phyloP scores from a whole-genome alignment of 2,888 invertebrate genomes.

The Rhorus exstirpatorius region DNA sequence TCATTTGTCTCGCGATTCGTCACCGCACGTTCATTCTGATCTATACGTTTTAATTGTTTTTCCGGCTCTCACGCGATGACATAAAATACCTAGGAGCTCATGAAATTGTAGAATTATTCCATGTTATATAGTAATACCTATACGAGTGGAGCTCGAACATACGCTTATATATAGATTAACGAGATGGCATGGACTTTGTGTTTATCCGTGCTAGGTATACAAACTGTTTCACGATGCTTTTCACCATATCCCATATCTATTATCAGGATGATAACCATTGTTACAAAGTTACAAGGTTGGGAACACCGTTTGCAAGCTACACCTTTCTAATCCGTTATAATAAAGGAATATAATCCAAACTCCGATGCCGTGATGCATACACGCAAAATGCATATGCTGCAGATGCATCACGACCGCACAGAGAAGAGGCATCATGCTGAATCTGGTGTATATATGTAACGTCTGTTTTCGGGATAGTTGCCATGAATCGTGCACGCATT shows the following conservation, averaged over 20 bases:
- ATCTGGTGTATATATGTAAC: no score
- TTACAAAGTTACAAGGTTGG: no score
- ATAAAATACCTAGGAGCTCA: neutral
- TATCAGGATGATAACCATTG: neutral
- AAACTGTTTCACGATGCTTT: constrained; percentile 17
- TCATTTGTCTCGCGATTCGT: no score
- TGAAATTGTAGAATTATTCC: neutral
- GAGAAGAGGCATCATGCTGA: constrained; percentile 8
- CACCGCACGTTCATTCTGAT: no score
- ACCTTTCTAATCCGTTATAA: constrained; percentile 19
- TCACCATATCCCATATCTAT: constrained; percentile 5
- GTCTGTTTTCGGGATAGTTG: constrained; percentile 30
- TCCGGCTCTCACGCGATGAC: no score
- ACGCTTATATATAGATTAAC: no score
- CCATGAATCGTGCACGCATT: constrained; percentile 22
- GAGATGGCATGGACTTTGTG: constrained; percentile 7
- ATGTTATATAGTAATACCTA: neutral
- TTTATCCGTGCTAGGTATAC: constrained; percentile 3
- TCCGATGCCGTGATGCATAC: neutral
- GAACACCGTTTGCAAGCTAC: constrained; percentile 29
- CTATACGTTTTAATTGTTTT: no score
- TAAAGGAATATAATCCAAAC: constrained; percentile 47
- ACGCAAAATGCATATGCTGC: constrained; percentile 14
- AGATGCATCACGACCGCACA: no score
- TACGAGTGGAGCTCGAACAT: neutral